These are phyloP conservation scores for Colius striatus DNA, from an alignment of 2,113 vertebrate genomes.

Conservation along the genomic window DNA sequence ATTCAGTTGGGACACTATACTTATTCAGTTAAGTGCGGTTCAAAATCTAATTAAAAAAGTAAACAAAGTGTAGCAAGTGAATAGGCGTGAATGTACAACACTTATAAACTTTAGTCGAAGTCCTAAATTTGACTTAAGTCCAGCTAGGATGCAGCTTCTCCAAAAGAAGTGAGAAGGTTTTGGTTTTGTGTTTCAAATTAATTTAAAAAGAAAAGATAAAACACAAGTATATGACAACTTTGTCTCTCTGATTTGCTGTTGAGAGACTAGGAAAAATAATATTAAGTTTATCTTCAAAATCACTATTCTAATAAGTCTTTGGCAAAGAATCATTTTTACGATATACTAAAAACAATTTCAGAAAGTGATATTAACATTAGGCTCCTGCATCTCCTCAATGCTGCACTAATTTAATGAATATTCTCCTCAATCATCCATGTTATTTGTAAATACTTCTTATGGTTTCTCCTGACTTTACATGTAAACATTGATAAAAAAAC, in stretches of 20 bases:
- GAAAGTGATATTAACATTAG: neutral
- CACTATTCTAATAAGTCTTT: neutral
- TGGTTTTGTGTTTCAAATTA: neutral
- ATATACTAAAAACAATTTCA: neutral
- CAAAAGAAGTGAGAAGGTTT: neutral
- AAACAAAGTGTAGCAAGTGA: neutral
- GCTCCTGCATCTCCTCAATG: neutral
- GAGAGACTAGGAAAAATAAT: neutral
- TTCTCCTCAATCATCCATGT: neutral
- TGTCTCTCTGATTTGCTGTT: neutral
- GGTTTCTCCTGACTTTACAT: neutral
- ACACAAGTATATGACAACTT: accelerated
- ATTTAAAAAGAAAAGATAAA: neutral
- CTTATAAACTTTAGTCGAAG: neutral
- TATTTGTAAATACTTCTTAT: neutral
- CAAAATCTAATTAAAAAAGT: slow-evolving; percentile 23
- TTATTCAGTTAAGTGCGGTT: neutral
- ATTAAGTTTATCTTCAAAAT: neutral
- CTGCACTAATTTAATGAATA: neutral
- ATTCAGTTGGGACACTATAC: neutral
- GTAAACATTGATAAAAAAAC: neutral
- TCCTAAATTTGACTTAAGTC: neutral
- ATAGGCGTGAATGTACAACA: neutral
- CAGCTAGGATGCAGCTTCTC: neutral
- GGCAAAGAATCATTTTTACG: neutral